These are phyloP conservation scores for Botia almorhae DNA, from an alignment of 2,797 vertebrate species.

Conservation along the genomic window DNA sequence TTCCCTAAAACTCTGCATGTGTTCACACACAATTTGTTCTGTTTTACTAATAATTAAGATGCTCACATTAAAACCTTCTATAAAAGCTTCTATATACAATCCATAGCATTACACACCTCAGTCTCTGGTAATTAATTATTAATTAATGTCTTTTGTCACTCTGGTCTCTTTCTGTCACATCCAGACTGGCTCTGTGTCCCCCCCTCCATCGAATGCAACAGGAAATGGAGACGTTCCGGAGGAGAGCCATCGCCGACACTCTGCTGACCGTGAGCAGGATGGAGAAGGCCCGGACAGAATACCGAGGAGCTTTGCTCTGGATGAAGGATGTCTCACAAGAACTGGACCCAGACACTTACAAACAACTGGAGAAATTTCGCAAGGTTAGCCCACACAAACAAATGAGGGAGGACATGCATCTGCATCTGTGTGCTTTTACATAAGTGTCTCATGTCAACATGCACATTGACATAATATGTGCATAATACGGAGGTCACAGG, in stretches of 20 bases:
- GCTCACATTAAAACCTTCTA: not conserved
- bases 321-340: conserved; percentile 88
- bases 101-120: not conserved
- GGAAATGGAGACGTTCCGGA: conserved; percentile 85
- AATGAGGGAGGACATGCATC: not conserved
- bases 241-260: conserved; percentile 82
- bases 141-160: not conserved
- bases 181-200: conserved; percentile 79
- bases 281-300: conserved; percentile 85
- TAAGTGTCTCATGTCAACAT: too few relatives aligned
- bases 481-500: too few relatives aligned
- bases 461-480: too few relatives aligned
- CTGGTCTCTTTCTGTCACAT: not conserved
- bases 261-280: conserved; percentile 83
- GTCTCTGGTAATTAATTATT: not conserved
- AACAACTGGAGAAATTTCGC: conserved; percentile 88
- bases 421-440: not conserved
- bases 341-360: conserved; percentile 86
- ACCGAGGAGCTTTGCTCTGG: conserved; percentile 84
- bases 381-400: conserved; percentile 70
- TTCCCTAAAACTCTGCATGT: too few relatives aligned
- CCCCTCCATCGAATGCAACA: conserved; percentile 84
- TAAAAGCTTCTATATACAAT: not conserved
- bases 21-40: too few relatives aligned
- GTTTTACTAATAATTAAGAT: not conserved